Base-by-base conservation (phyloP, 2,113 vertebrate genomes). In the Cygnus buccinator region DNA sequence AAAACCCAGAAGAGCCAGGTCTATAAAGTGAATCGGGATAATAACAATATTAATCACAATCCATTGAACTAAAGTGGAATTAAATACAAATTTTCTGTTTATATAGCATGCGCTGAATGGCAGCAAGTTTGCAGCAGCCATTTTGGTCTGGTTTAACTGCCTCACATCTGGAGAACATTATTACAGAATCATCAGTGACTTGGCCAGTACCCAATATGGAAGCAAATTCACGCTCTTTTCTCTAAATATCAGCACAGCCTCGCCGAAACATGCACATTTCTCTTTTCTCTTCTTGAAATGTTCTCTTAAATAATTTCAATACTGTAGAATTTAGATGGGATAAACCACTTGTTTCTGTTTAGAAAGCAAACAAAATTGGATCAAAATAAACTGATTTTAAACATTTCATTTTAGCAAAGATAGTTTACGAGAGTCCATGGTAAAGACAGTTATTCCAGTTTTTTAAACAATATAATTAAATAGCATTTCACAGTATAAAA, bases 381-480 rank as follows among this genome's bases (percentile, higher is more conserved):
- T 82, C 67, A 97, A 97, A 98, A 98, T 76, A 94, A 92, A 61
- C 86, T 77, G 66, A 74, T 89, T 96, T 84, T 86, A 97, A 95
- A 97, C 88, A 95, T 88, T 91, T 96, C 81, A 95, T 98, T 97
- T 96, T 80, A 95, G 87, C 82, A 65, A 91, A 92, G 95, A 96
- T 57, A 81, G 89, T 93, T 97, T 91, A 95, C 84, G 67, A 75
- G 29, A 90, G 80, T 62, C 93, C 62, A 3, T 48, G 82, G 93
- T 91, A 93, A 96, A 97, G 95, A 93, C 95, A 94, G 93, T 95
- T 96, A 85, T 90, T 98, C 91, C 85, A 97, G 93, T 92, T 97
- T 94, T 97, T 97, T 97, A 98, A 98, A 97, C 97, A 97, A 97
- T 95, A 84, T 96, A 97, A 98, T 98, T 98, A 95, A 72, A 96